These are phyloP conservation scores for Drosophila malerkotliana DNA, from an alignment of 1,140 invertebrate genomes.

Conservation along the genomic window DNA sequence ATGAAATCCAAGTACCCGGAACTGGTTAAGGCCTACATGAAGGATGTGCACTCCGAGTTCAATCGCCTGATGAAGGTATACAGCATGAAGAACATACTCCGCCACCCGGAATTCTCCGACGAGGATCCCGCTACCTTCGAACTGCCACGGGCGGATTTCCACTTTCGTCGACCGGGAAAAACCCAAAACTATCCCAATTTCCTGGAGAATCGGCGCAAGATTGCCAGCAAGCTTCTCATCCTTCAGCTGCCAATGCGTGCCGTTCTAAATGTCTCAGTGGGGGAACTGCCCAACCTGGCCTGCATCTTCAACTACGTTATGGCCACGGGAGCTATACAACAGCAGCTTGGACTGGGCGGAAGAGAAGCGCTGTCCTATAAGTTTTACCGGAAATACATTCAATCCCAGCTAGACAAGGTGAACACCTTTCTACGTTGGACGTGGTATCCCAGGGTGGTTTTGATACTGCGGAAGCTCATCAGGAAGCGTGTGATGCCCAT, in stretches of 20 bases:
- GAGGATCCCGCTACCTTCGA: constrained; percentile 68
- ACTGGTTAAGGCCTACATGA: constrained; percentile 75
- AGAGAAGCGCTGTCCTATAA: constrained; percentile 70
- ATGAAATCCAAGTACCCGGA: constrained; percentile 72
- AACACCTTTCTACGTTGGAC: constrained; percentile 72
- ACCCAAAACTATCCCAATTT: constrained; percentile 86
- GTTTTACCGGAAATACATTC: constrained; percentile 75
- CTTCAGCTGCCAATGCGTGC: constrained; percentile 87
- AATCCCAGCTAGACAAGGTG: constrained; percentile 83
- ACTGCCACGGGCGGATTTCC: constrained; percentile 55
- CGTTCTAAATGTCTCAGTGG: constrained; percentile 85
- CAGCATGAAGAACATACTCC: constrained; percentile 79
- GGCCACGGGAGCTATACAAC: constrained; percentile 82
- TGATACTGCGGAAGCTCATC: constrained; percentile 73
- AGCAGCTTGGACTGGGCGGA: constrained; percentile 82
- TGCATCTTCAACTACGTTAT: constrained; percentile 79
- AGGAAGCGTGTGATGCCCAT: constrained; percentile 72
- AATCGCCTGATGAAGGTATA: constrained; percentile 79
- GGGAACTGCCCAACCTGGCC: constrained; percentile 84
- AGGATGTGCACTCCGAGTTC: constrained; percentile 75
- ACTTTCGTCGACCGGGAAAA: constrained; percentile 83
- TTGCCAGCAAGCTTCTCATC: constrained; percentile 85
- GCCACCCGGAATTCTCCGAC: constrained; percentile 62
- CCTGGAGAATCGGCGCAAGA: constrained; percentile 85
- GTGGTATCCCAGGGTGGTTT: constrained; percentile 84